Evolutionary conservation across 2,797 vertebrate genomes (phyloP).

Genomic region (Chaetophractus vellerosus): DNA sequence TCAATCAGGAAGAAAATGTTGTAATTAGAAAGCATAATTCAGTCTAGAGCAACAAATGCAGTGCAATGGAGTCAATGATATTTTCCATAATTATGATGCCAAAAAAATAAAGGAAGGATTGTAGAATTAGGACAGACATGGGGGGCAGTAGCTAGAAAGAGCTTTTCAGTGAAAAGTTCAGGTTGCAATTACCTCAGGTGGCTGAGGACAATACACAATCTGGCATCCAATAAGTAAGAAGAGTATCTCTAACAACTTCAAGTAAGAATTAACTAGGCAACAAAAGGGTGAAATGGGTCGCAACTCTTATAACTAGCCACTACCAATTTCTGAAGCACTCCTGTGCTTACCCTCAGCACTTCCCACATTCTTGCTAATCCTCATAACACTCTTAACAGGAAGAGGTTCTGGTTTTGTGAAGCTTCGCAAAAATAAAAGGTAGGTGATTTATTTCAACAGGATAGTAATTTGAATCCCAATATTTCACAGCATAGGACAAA

Average conservation of each 20-base stretch:
- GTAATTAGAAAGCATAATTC: neutral
- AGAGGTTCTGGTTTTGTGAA: neutral
- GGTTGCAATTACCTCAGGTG: neutral
- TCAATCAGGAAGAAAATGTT: neutral
- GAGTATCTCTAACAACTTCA: neutral
- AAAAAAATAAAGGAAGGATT: neutral
- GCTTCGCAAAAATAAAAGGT: neutral
- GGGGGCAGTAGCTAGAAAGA: neutral
- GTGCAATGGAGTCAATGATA: neutral
- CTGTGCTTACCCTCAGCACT: neutral
- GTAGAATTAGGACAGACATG: neutral
- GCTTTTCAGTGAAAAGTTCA: neutral
- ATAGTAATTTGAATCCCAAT: neutral
- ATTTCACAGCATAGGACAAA: neutral
- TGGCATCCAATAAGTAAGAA: neutral
- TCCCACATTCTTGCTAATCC: neutral
- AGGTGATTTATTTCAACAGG: neutral
- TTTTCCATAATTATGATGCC: neutral
- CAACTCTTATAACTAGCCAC: neutral
- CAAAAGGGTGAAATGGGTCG: neutral
- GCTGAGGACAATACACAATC: neutral
- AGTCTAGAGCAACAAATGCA: neutral
- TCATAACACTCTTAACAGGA: neutral
- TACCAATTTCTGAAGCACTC: neutral
- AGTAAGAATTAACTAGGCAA: neutral